Conservation (phyloP, 2,888 invertebrate genomes). For the Catocala sponsa region DNA sequence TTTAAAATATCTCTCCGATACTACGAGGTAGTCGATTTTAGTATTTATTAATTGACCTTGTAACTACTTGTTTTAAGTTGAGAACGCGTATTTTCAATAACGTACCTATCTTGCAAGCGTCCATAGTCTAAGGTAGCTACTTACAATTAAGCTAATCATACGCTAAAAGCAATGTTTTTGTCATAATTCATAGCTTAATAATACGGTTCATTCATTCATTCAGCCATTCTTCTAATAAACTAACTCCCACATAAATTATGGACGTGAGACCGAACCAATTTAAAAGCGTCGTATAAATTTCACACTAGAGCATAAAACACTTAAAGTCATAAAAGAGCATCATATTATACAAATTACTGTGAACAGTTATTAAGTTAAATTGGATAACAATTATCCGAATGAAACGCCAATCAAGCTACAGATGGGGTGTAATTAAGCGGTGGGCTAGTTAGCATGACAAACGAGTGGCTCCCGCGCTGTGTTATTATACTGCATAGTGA, state of each 20-base stretch:
- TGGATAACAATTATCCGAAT: slow-evolving; percentile 69
- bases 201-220: neutral
- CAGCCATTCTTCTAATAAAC: neutral
- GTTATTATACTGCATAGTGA: slow-evolving; percentile 54
- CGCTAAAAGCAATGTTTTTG: too few relatives aligned
- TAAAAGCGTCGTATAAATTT: slow-evolving; percentile 10
- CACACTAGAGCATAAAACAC: slow-evolving; percentile 9
- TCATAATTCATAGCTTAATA: too few relatives aligned
- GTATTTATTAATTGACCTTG: too few relatives aligned
- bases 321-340: slow-evolving; percentile 10
- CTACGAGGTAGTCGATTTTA: too few relatives aligned
- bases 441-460: slow-evolving; percentile 74
- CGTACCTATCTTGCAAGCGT: too few relatives aligned
- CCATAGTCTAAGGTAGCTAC: too few relatives aligned
- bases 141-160: too few relatives aligned
- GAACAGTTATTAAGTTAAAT: slow-evolving; percentile 66
- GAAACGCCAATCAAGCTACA: slow-evolving; percentile 70
- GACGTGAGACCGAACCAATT: neutral
- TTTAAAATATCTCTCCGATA: too few relatives aligned
- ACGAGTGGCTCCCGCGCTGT: slow-evolving; percentile 55
- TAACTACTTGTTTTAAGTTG: too few relatives aligned
- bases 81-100: too few relatives aligned
- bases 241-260: slow-evolving; percentile 6
- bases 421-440: slow-evolving; percentile 68
- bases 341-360: slow-evolving; percentile 46